Conservation (phyloP, 1,140 invertebrate species). For the Xylocopa sonorina region DNA sequence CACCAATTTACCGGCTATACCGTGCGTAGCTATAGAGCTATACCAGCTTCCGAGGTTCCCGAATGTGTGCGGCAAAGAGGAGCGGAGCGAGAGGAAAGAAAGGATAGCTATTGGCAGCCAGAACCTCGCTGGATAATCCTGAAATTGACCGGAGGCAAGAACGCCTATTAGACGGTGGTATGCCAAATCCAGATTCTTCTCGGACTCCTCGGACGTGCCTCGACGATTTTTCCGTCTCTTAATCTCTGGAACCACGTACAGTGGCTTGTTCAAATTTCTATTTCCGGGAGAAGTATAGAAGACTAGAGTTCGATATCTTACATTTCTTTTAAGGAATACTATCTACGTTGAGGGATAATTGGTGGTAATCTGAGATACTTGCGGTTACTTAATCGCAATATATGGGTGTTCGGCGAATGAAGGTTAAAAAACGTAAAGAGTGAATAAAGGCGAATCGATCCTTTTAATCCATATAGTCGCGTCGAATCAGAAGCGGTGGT, state of each 20-base stretch:
- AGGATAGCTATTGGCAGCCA: constrained; percentile 77
- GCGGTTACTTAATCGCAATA: too few relatives aligned
- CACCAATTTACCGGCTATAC: constrained; percentile 76
- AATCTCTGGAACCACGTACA: too few relatives aligned
- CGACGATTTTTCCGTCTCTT: background rate
- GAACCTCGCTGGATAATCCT: constrained; percentile 72
- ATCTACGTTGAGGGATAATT: too few relatives aligned
- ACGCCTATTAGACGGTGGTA: constrained; percentile 59
- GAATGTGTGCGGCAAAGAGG: constrained; percentile 33
- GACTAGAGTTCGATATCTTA: too few relatives aligned
- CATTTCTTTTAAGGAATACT: too few relatives aligned
- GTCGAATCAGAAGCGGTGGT: background rate
- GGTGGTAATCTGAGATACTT: too few relatives aligned
- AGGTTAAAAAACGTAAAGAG: too few relatives aligned
- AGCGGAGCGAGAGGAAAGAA: constrained; percentile 56
- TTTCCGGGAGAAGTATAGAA: too few relatives aligned
- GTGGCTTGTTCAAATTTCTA: too few relatives aligned
- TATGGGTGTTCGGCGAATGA: too few relatives aligned
- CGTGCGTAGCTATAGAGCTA: constrained; percentile 64
- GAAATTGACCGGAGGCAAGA: constrained; percentile 76
- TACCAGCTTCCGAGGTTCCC: constrained; percentile 63
- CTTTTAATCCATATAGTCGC: background rate
- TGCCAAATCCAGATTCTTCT: constrained; percentile 53
- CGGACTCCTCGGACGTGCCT: constrained; percentile 2
- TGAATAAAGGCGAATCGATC: background rate